These are phyloP conservation scores for Hirudinaria manillensis DNA, from an alignment of 2,888 invertebrate genomes.

Conservation along the genomic window DNA sequence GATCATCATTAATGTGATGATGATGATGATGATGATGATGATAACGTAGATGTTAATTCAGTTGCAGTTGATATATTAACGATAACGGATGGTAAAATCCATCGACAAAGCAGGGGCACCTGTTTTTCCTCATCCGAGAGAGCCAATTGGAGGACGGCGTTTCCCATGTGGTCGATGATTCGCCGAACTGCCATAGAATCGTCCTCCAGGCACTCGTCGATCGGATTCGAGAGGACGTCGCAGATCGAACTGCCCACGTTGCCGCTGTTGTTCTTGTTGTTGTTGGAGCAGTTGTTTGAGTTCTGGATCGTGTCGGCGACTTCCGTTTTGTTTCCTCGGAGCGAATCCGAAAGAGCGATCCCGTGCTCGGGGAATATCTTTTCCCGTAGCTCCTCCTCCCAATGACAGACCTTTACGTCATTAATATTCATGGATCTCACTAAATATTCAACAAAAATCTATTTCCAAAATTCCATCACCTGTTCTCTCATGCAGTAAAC, in stretches of 20 bases:
- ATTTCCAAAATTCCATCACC: background rate
- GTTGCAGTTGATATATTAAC: no score
- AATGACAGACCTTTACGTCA: background rate
- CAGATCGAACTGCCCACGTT: background rate
- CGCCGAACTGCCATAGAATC: background rate
- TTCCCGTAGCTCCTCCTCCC: background rate
- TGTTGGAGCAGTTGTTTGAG: background rate
- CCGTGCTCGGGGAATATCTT: no score
- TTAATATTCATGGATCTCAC: no score
- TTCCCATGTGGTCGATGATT: slow-evolving; percentile 2
- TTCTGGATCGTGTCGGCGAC: no score
- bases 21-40: no score
- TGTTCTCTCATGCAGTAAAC: slow-evolving; percentile 29
- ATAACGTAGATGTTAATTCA: no score
- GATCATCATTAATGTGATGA: no score
- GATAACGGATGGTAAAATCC: no score
- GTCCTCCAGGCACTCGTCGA: background rate
- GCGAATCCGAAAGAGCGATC: background rate
- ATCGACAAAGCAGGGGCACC: background rate
- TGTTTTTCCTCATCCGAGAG: slow-evolving; percentile 20
- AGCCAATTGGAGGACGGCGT: slow-evolving; percentile 19
- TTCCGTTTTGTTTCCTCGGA: no score
- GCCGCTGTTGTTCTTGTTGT: background rate
- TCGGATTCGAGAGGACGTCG: background rate
- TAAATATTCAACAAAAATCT: background rate